These are phyloP conservation scores for Sciaenops ocellatus DNA, from an alignment of 2,797 vertebrate species.

Conservation along the genomic window DNA sequence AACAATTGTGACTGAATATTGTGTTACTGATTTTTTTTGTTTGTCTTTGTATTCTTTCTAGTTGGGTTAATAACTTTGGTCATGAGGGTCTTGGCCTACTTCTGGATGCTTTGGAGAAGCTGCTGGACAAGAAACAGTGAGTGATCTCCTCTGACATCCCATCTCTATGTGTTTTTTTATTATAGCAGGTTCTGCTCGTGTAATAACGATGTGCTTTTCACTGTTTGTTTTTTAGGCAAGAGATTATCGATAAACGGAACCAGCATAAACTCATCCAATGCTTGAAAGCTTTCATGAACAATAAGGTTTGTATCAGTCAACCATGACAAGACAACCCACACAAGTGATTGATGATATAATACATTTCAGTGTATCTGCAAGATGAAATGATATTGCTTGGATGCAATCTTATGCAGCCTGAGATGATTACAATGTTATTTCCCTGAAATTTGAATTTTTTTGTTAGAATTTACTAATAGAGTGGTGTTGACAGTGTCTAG, in stretches of 20 bases:
- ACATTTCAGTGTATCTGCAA: background rate
- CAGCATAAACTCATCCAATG: slow-evolving; percentile 99
- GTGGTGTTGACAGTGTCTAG: background rate
- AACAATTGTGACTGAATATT: slow-evolving; percentile 33
- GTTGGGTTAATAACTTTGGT: slow-evolving; percentile 99
- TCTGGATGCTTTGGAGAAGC: slow-evolving; percentile 93
- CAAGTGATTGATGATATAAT: background rate
- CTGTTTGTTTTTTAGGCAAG: slow-evolving; percentile 87
- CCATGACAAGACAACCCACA: background rate
- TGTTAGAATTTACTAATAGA: background rate
- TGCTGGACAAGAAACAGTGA: slow-evolving; percentile 98
- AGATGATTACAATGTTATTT: background rate
- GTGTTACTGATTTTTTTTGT: slow-evolving; percentile 24
- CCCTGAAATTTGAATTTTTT: background rate
- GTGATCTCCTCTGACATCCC: slow-evolving; percentile 53
- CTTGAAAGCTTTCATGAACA: slow-evolving; percentile 99
- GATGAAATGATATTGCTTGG: background rate
- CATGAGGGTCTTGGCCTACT: slow-evolving; percentile 98
- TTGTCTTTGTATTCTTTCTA: slow-evolving; percentile 70
- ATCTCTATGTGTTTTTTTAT: background rate
- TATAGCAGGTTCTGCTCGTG: background rate
- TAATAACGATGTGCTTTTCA: background rate
- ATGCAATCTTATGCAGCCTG: background rate
- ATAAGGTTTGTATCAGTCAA: slow-evolving; percentile 90
- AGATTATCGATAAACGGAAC: slow-evolving; percentile 96